Conservation (phyloP, 2,797 vertebrate species). For the Enteromius thamalakanensis region DNA sequence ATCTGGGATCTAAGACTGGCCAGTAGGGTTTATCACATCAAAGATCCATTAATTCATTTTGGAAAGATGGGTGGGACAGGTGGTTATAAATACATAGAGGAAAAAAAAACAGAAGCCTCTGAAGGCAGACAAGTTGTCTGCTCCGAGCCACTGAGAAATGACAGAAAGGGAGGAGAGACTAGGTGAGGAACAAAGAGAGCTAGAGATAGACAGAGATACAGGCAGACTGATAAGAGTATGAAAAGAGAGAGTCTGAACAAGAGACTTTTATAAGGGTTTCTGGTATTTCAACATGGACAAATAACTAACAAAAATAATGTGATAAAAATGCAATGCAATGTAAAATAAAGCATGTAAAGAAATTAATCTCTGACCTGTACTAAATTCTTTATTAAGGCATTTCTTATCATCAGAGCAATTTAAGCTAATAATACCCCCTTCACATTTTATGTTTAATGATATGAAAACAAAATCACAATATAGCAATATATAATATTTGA, state of each 20-base stretch:
- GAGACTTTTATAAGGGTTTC: neutral
- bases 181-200: neutral
- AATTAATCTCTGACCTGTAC: neutral
- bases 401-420: neutral
- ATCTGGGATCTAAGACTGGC: constrained; percentile 60
- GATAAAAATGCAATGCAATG: neutral
- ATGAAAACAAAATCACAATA: neutral
- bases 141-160: constrained; percentile 21
- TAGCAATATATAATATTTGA: neutral
- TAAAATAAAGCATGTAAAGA: neutral
- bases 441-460: neutral
- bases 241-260: neutral
- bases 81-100: constrained; percentile 63
- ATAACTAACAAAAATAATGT: neutral
- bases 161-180: constrained; percentile 17
- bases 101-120: constrained; percentile 59
- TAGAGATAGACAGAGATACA: neutral
- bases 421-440: neutral
- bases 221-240: neutral
- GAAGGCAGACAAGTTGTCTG: constrained; percentile 53
- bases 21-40: constrained; percentile 60
- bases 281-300: neutral
- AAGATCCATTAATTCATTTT: constrained; percentile 60
- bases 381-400: neutral
- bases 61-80: constrained; percentile 64